Base-by-base conservation (phyloP, 1,140 invertebrate genomes). In the Ceratoteleas bidentatus region DNA sequence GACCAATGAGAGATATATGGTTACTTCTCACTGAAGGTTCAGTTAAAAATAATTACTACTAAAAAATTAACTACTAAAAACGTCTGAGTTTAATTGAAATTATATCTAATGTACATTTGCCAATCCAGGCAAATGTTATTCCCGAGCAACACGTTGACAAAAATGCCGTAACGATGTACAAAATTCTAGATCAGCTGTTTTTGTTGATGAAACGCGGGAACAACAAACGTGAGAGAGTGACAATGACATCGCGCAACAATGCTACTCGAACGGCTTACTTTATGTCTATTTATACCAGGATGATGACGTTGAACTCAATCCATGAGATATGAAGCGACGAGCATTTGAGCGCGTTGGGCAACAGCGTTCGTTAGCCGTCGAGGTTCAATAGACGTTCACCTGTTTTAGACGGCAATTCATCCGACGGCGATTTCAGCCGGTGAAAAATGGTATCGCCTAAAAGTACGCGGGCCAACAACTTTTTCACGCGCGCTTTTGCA, bases 111-210 rank as follows among this genome's bases (percentile, higher is more conserved):
- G n/a, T n/a, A n/a, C n/a, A n/a, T n/a, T n/a, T n/a, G n/a, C n/a
- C n/a, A n/a, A n/a, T n/a, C n/a, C n/a, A n/a, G n/a, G n/a, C n/a
- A n/a, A n/a, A n/a, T 24, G 24, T 24, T 24, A 24, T 24, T 24
- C 24, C 24, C 4, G 24, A 77, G 69, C 74, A 64, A 10, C 47
- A 70, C 58, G 60, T 73, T 38, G 64, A 73, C 50, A 73, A 61
- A 80, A 64, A 74, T 74, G 62, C 57, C 69, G 47, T 57, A 64
- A 49, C 54, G n/a, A 15, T 49, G 61, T 14, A 62, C 68, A 64
- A 81, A 74, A 81, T 81, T 81, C 64, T 81, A 74, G 62, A 81
- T 74, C 77, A 81, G 77, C 77, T 74, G 77, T 81, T 81, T 81
- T 81, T 81, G 70, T 81, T 81, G 68, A 81, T 81, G 70, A 74